Evolutionary conservation across 2,888 invertebrate genomes (phyloP), one percentile per base, ranked within the genome.

Genomic region (Strigamia transsilvanica): DNA sequence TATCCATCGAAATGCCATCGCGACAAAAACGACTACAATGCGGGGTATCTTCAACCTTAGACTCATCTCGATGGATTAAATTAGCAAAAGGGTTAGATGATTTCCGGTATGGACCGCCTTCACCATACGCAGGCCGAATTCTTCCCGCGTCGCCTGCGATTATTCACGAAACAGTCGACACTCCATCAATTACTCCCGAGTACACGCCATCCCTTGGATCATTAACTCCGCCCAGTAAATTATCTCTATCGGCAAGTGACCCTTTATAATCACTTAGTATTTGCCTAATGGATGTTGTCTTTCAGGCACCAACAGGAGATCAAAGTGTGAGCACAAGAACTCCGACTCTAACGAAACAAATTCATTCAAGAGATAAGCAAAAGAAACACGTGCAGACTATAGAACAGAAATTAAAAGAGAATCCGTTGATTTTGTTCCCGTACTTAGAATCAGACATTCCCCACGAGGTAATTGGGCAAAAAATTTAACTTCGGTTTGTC

Each of bases 81-180:
- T 32, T 81, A 10, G 15, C 32, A 13, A n/a, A 32, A 34, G 81
- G 66, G 2, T 34, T 81, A 66, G 66, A 81, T 38, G 81, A 81
- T 32, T 81, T 81, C 21, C 81, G 81, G n/a, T 66, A 21, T 34
- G 81, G 81, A 12, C 81, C 81, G 9, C 66, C 81, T 6, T 27
- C n/a, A 12, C 10, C 18, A 2, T 12, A 66, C 12, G 10, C 56
- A 12, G 66, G 81, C 18, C 12, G 27, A 2, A 66, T 81, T 34
- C 51, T 34, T 7, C 81, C 66, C n/a, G 73, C 73, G 27, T 27
- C 73, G 1, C 73, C 73, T 12, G 73, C 61, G 12, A 66, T 66
- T 23, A 12, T 61, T 61, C 61, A 18, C 18, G 21, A 38, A 38
- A 0, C 6, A 10, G 0, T 10, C 6, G 38, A 38, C 9, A 38